Percentiles rank a stretch among this genome's conserved stretches.
Conservation (phyloP, 2,797 vertebrate species). For the Sternotherus odoratus region DNA sequence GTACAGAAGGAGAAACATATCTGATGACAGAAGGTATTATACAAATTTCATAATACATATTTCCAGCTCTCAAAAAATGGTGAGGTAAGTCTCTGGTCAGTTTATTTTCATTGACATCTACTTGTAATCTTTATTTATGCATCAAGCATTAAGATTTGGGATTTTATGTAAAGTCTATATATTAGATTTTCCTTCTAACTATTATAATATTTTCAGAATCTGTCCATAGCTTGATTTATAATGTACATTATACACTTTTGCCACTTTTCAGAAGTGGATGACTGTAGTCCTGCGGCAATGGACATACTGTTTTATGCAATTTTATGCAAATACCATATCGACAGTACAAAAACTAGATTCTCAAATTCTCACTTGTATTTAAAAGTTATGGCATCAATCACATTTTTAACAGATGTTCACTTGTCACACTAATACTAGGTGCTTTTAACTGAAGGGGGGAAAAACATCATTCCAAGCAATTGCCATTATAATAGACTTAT, state of each 20-base stretch:
- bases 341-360: constrained; percentile 3
- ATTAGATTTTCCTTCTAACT: background rate
- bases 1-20: background rate
- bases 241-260: background rate
- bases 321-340: constrained; percentile 12
- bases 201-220: background rate
- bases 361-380: constrained; percentile 53
- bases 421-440: constrained; percentile 27
- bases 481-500: background rate
- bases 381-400: constrained; percentile 37
- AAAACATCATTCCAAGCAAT: background rate
- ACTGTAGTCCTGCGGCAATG: constrained; percentile 10
- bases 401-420: constrained; percentile 28
- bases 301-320: background rate
- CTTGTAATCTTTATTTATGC: background rate
- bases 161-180: background rate
- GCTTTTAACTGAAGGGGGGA: constrained; percentile 11
- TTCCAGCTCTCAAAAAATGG: background rate
- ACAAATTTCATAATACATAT: background rate
- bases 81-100: background rate
- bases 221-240: background rate
- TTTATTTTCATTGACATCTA: background rate
- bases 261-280: background rate
- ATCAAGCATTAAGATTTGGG: background rate
- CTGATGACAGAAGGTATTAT: background rate